Base-by-base conservation (phyloP, 2,113 vertebrate species). In the Stegostoma tigrinum region DNA sequence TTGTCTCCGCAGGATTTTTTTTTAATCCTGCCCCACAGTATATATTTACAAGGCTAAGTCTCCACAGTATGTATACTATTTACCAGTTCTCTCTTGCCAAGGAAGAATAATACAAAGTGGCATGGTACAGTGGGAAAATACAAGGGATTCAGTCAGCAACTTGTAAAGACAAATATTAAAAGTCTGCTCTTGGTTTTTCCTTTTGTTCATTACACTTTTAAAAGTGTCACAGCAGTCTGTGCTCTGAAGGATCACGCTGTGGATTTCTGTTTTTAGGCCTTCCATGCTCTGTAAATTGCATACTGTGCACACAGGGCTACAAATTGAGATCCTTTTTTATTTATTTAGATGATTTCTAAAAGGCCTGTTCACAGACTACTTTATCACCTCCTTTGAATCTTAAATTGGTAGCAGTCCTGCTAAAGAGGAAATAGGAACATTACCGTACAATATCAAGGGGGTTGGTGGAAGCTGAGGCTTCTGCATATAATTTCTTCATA, bases 341-440 rank as follows among this genome's bases (percentile, higher is more conserved):
- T 93, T 93, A 93, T 66, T 93, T 45, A 93, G 66, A 93, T 93
- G 61, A 93, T 93, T 93, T 66, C 34, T 66, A 93, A 66, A 64
- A 93, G 61, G 61, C 66, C 61, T 93, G 34, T 21, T 38, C 34
- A 3, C 89, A 66, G 89, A 91, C n/a, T 91, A 66, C 30, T 66
- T 91, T n/a, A 91, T 66, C 55, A 66, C n/a, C 34, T 38, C 61
- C 19, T 93, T 38, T 93, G 89, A 93, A 93, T 93, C 61, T 66
- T 93, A 93, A 66, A 93, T 93, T 66, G 61, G 34, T 93, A 66
- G 7, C 14, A 93, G 61, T 93, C n/a, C 15, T 19, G n/a, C 89
- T 66, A 67, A 67, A 61, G 23, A 64, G 19, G 89, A 93, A 19
- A 66, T 93, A 66, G 15, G 89, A 66, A n/a, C 61, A 38, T 15